These are phyloP conservation scores for Etheostoma perlongum DNA, from an alignment of 2,797 vertebrate genomes.

Conservation along the genomic window DNA sequence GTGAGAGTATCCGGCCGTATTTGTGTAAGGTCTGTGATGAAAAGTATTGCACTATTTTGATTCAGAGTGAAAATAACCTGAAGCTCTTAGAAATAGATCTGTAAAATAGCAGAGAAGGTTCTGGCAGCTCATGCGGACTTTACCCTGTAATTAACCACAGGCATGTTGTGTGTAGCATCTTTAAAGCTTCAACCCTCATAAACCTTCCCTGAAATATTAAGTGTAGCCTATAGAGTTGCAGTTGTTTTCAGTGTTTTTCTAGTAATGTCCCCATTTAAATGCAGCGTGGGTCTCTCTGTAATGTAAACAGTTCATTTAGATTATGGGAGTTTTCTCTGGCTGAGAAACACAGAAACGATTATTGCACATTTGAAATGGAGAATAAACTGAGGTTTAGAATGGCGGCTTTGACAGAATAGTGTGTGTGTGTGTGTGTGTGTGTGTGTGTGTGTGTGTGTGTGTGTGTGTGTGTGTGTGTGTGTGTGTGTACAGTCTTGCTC, in stretches of 20 bases:
- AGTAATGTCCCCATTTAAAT: conserved; percentile 34
- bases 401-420: conserved; percentile 49
- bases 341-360: conserved; percentile 39
- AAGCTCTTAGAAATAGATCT: too few relatives aligned
- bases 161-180: too few relatives aligned
- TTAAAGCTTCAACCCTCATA: not conserved
- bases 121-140: too few relatives aligned
- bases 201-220: not conserved
- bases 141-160: too few relatives aligned
- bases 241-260: not conserved
- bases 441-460: conserved; percentile 26
- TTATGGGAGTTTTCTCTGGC: conserved; percentile 29
- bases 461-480: conserved; percentile 6
- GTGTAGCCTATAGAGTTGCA: too few relatives aligned
- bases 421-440: conserved; percentile 37
- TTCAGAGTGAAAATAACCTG: too few relatives aligned
- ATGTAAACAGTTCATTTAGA: conserved; percentile 48
- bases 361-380: conserved; percentile 41
- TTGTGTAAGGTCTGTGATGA: not conserved
- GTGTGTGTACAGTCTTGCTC: conserved; percentile 37
- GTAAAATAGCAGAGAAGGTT: too few relatives aligned
- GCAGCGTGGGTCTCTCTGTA: conserved; percentile 7
- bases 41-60: too few relatives aligned
- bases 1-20: not conserved
- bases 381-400: conserved; percentile 36